A percentile compares a stretch with the other conserved stretches of the same genome.
Evolutionary conservation across 1,140 invertebrate genomes (phyloP).

Genomic region (Macrosteles quadrilineatus): DNA sequence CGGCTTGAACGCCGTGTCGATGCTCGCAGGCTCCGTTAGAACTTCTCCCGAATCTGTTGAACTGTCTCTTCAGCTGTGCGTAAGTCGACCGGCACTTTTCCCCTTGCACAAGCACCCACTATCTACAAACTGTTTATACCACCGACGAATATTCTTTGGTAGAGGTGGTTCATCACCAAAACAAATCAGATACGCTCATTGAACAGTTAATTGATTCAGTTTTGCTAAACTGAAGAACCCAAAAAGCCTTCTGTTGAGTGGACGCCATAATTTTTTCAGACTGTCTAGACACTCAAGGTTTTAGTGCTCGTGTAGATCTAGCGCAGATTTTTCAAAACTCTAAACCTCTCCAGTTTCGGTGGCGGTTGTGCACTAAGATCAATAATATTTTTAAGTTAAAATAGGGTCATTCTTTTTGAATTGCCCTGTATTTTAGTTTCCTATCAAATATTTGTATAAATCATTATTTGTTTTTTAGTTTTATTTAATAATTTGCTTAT

Average conservation of each 20-base stretch:
- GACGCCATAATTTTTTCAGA: not conserved
- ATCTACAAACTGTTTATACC: constrained; percentile 24
- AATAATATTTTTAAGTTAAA: too few relatives aligned
- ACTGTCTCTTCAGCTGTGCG: constrained; percentile 22
- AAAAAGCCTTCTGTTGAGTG: constrained; percentile 23
- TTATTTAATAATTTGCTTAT: too few relatives aligned
- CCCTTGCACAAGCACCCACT: constrained; percentile 27
- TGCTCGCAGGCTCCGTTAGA: constrained; percentile 22
- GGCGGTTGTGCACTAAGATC: not conserved
- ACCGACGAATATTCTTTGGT: constrained; percentile 22
- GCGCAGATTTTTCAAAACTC: not conserved
- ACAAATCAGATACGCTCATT: constrained; percentile 7
- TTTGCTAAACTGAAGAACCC: constrained; percentile 22
- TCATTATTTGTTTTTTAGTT: too few relatives aligned
- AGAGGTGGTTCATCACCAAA: constrained; percentile 13
- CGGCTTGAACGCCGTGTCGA: constrained; percentile 17
- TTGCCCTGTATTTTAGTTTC: too few relatives aligned
- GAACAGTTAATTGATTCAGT: constrained; percentile 19
- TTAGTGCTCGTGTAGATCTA: not conserved
- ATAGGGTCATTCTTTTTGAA: too few relatives aligned
- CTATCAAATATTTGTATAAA: too few relatives aligned
- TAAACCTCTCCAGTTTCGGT: constrained; percentile 1
- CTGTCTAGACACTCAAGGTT: not conserved
- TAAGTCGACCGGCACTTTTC: constrained; percentile 16
- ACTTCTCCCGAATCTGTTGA: constrained; percentile 24